Evolutionary conservation across 2,888 invertebrate genomes (phyloP), one percentile per base, ranked within the genome.

Genomic region (Chironomus riparius): DNA sequence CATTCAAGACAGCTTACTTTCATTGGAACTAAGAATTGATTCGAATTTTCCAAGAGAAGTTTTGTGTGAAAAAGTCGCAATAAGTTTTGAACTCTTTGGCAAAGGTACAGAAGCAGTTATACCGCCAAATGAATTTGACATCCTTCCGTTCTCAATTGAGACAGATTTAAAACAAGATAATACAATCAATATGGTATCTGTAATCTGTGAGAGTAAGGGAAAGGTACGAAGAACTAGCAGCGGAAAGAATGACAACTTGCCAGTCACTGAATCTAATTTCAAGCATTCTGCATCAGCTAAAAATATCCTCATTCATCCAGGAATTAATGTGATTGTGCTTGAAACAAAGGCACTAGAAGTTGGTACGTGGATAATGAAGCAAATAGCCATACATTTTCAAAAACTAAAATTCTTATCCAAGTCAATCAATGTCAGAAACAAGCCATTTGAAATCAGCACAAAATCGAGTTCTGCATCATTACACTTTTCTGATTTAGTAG

Each of bases 91-190:
- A 74, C 76, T 76, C 28, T 68, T 76, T 22, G 62, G 24, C 50
- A 76, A 65, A 47, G 73, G 47, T 28, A 78, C 38, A 48, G 74
- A 47, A 1, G 70, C 62, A 6, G n/a, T 21, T 0, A 70, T 77
- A 6, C 22, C 72, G 3, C 15, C 76, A 1, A 81, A 81, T 80
- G n/a, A 81, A 83, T 68, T 85, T 85, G 89, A 90, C 80, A 84
- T 88, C 81, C 88, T 88, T 83, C 86, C 88, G 76, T 90, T 93
- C 76, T 87, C 88, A 62, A 88, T 91, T 65, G 90, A 90, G 81
- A 83, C 93, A 48, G 91, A 92, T 80, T 91, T 91, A 81, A 92
- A 93, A 81, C 92, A 95, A 82, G 94, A 95, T 82, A 92, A 90
- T 80, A 90, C 90, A 28, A 83, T 95, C 5, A 90, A 90, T 71